Conservation (phyloP, 2,797 vertebrate species). For the Pristis pectinata region DNA sequence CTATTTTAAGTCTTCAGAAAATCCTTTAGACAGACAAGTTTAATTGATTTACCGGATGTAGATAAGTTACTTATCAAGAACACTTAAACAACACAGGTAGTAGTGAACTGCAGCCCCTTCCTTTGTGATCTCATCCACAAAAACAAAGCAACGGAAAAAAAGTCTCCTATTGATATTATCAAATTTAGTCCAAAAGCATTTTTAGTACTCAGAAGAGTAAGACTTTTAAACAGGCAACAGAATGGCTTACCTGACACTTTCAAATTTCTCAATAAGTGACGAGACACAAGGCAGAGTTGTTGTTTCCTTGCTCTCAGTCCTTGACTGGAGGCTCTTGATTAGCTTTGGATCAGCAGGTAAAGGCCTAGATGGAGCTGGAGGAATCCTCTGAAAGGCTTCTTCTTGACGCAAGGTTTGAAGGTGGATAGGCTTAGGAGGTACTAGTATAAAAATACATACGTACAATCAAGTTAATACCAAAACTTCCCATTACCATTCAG, state of each 20-base stretch:
- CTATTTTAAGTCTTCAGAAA: background rate
- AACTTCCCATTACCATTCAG: background rate
- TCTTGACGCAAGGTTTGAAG: constrained; percentile 70
- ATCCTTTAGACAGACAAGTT: background rate
- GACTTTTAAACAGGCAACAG: background rate
- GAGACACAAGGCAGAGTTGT: constrained; percentile 62
- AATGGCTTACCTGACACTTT: constrained; percentile 66
- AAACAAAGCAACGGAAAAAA: background rate
- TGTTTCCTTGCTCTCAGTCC: constrained; percentile 51
- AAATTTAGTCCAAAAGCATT: background rate
- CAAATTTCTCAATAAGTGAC: constrained; percentile 70
- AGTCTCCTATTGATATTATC: background rate
- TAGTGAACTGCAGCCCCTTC: background rate
- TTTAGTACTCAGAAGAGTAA: background rate
- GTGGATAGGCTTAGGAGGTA: constrained; percentile 75
- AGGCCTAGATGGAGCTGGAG: constrained; percentile 66
- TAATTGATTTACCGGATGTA: background rate
- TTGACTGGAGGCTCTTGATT: constrained; percentile 44
- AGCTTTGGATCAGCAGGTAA: constrained; percentile 66
- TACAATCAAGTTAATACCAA: constrained; percentile 4
- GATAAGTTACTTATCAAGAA: background rate
- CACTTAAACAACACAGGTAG: background rate
- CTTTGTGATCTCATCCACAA: background rate
- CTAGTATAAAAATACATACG: constrained; percentile 55
- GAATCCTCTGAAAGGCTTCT: constrained; percentile 64